A percentile compares a stretch with the other conserved stretches of the same genome.
These are phyloP conservation scores for Herpetotheres cachinnans DNA, from an alignment of 2,113 vertebrate genomes.

Conservation along the genomic window DNA sequence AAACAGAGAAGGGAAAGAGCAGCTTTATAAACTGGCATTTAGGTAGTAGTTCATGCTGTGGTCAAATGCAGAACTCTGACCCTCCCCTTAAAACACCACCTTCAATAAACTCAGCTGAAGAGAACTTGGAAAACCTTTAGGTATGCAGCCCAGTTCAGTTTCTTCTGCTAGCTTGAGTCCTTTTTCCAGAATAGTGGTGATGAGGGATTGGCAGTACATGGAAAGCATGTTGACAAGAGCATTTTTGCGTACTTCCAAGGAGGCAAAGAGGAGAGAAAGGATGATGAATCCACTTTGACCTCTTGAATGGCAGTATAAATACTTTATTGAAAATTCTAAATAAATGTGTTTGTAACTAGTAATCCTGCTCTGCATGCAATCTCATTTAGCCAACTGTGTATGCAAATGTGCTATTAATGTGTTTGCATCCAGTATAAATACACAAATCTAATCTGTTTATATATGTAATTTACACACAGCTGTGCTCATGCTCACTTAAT, in stretches of 20 bases:
- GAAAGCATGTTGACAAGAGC: not conserved
- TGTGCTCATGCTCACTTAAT: conserved; percentile 67
- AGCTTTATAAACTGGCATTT: not conserved
- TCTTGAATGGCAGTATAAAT: conserved; percentile 24
- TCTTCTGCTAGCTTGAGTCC: not conserved
- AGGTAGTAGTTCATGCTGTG: not conserved
- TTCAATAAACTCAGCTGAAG: not conserved
- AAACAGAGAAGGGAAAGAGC: not conserved
- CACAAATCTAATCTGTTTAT: conserved; percentile 70
- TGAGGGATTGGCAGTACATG: fast-evolving
- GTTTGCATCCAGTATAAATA: conserved; percentile 72
- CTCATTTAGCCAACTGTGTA: conserved; percentile 62
- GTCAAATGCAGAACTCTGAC: not conserved
- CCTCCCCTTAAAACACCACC: not conserved
- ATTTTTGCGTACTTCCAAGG: not conserved
- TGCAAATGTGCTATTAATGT: conserved; percentile 72
- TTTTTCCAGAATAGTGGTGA: not conserved
- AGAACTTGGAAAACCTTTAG: not conserved
- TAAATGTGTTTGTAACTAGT: conserved; percentile 48
- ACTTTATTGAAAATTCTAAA: conserved; percentile 49
- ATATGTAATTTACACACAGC: conserved; percentile 75
- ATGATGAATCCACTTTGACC: conserved; percentile 21
- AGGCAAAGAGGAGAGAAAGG: not conserved
- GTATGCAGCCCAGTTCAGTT: not conserved
- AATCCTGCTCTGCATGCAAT: conserved; percentile 46